These are phyloP conservation scores for Chrysolina oricalcia DNA, from an alignment of 2,888 invertebrate species.

Conservation along the genomic window DNA sequence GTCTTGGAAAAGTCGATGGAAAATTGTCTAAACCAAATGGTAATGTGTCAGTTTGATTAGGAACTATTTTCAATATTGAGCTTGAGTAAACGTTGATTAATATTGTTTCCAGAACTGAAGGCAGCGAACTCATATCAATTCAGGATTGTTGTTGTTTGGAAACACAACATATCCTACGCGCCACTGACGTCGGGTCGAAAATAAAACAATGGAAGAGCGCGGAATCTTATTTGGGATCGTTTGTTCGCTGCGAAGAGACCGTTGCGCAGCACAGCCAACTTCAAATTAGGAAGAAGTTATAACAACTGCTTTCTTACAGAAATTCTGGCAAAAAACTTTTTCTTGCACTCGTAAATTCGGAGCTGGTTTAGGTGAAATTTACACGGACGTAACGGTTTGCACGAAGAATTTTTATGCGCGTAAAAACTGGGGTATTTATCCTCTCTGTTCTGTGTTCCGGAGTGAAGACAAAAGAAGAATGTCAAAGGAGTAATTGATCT, in stretches of 20 bases:
- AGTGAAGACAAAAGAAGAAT: neutral
- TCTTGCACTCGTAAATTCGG: conserved; percentile 47
- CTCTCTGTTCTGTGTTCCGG: conserved; percentile 6
- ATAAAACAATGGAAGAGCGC: conserved; percentile 32
- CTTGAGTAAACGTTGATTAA: too few relatives aligned
- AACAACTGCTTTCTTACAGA: conserved; percentile 51
- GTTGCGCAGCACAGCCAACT: conserved; percentile 30
- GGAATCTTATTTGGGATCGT: conserved; percentile 50
- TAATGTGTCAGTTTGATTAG: too few relatives aligned
- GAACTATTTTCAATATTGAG: too few relatives aligned
- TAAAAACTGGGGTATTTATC: conserved; percentile 29
- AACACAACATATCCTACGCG: neutral
- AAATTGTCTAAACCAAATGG: too few relatives aligned
- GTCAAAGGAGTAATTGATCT: neutral
- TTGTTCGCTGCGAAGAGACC: conserved; percentile 43
- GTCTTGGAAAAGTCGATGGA: too few relatives aligned
- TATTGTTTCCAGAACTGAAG: too few relatives aligned
- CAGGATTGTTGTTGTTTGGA: too few relatives aligned
- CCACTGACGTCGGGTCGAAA: conserved; percentile 19
- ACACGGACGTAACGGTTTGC: conserved; percentile 37
- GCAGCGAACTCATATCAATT: too few relatives aligned
- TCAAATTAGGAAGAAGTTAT: conserved; percentile 54
- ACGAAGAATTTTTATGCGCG: conserved; percentile 29
- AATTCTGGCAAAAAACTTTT: conserved; percentile 43
- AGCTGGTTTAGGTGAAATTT: conserved; percentile 41